Percentiles rank a stretch among this genome's conserved stretches.
phyloP scores from a whole-genome alignment of 2,113 vertebrate genomes.

The Heloderma charlesbogerti region DNA sequence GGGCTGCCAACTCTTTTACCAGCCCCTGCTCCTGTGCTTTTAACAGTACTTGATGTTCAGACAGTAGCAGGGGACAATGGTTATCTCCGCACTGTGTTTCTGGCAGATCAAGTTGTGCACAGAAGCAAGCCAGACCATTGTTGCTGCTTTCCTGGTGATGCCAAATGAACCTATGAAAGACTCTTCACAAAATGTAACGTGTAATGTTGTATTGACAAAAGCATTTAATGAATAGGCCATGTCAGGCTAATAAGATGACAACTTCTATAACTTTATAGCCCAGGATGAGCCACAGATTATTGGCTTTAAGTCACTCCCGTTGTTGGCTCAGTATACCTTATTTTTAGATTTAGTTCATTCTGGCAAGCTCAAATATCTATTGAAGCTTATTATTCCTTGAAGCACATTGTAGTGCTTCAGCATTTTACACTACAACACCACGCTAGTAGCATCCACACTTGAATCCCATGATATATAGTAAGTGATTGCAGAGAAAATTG shows the following conservation, averaged over 20 bases:
- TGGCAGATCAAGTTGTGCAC: background rate
- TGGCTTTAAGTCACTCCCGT: background rate
- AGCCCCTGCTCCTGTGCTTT: background rate
- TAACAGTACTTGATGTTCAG: background rate
- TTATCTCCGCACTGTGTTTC: background rate
- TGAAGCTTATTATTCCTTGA: background rate
- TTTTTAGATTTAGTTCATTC: slow-evolving; percentile 1
- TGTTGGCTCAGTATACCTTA: background rate
- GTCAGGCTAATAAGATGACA: background rate
- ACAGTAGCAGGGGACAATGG: background rate
- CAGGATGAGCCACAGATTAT: background rate
- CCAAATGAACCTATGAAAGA: background rate
- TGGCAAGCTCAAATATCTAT: background rate
- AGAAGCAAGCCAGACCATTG: background rate
- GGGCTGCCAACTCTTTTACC: background rate
- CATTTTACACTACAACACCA: background rate
- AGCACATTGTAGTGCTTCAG: background rate
- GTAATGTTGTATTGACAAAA: background rate
- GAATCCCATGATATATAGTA: background rate
- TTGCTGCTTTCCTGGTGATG: background rate
- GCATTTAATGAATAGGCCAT: background rate
- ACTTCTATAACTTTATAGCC: background rate
- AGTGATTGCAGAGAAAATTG: slow-evolving; percentile 23
- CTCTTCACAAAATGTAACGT: background rate
- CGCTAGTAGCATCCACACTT: background rate